Evolutionary conservation across 2,888 invertebrate genomes (phyloP).

Genomic region (Pseudococcus longispinus): DNA sequence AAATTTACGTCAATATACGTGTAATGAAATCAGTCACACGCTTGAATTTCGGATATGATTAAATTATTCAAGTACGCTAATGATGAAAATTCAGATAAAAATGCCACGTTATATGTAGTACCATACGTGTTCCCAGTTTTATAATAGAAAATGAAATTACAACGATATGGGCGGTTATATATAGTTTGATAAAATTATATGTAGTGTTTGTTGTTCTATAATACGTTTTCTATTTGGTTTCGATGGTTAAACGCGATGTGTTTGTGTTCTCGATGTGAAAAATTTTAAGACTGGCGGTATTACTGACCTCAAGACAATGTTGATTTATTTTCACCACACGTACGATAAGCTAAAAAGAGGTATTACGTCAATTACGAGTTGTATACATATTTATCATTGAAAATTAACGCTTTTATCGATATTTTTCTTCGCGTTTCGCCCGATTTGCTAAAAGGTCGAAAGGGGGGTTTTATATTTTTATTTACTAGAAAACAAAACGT

Average conservation of each 20-base stretch:
- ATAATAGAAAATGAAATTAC: not conserved
- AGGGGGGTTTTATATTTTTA: not conserved
- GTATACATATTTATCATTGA: not conserved
- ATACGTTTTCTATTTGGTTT: not conserved
- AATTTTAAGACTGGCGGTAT: not conserved
- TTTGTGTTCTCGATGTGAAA: not conserved
- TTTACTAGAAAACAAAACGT: not conserved
- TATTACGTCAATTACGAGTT: not conserved
- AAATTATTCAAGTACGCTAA: not conserved
- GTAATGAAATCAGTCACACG: not conserved
- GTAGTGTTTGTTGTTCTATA: not conserved
- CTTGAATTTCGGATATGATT: not conserved
- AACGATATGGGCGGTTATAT: not conserved
- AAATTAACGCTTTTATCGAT: not conserved
- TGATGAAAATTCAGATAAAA: not conserved
- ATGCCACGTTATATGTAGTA: not conserved
- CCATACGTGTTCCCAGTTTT: not conserved
- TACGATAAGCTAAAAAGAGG: not conserved
- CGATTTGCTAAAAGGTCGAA: not conserved
- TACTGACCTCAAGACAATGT: slow-evolving; percentile 6
- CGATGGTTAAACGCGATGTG: not conserved
- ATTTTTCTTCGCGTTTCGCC: not conserved
- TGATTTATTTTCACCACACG: not conserved
- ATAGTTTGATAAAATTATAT: not conserved
- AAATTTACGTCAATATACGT: not conserved